phyloP scores from a whole-genome alignment of 2,888 invertebrate genomes.

The Nematopogon swammerdamellus region DNA sequence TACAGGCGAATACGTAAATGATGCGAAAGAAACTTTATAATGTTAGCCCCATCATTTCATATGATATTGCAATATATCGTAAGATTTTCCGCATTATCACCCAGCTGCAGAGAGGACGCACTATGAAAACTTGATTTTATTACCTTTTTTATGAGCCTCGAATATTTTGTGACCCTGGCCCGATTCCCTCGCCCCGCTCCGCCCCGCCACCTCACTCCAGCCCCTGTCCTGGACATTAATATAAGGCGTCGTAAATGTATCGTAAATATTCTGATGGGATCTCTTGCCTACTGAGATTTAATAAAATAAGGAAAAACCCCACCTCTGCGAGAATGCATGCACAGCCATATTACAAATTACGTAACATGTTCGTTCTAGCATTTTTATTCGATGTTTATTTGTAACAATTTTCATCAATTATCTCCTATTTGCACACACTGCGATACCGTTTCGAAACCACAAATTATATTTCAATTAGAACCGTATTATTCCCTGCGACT shows the following conservation, averaged over 20 bases:
- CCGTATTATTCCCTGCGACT: neutral
- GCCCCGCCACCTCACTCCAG: neutral
- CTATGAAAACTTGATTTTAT: neutral
- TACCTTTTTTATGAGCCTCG: neutral
- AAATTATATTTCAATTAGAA: neutral
- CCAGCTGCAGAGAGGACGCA: no score
- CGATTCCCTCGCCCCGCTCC: neutral
- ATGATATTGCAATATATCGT: no score
- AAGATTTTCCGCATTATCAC: no score
- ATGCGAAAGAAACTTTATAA: no score
- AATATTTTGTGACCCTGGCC: neutral
- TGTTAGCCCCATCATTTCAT: no score
- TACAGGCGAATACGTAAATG: no score
- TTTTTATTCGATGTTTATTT: no score
- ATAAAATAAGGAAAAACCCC: neutral
- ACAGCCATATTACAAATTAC: no score
- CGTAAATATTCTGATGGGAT: neutral
- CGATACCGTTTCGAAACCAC: neutral
- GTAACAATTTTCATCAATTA: no score
- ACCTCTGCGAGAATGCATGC: no score
- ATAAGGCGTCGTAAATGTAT: neutral
- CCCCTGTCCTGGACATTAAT: neutral
- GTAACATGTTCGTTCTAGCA: no score
- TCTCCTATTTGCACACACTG: no score
- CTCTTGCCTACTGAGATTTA: neutral